A percentile compares a stretch with the other conserved stretches of the same genome.
Evolutionary conservation across 1,140 invertebrate genomes (phyloP).

Genomic region (Drosophila malerkotliana): DNA sequence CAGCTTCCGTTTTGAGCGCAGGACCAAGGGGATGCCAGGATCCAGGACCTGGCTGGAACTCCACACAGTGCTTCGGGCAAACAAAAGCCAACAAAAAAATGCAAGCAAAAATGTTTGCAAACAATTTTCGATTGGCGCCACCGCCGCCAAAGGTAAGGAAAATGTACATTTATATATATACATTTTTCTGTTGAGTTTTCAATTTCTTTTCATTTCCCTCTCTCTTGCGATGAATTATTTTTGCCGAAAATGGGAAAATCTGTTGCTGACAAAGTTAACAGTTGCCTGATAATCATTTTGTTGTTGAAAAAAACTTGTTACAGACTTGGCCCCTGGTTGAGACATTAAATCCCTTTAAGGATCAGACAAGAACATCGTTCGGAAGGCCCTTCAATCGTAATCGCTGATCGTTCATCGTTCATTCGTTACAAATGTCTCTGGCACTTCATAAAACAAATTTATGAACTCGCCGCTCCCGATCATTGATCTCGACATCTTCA

Average conservation of each 20-base stretch:
- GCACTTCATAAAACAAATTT: constrained; percentile 83
- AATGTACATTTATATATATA: constrained; percentile 13
- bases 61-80: constrained; percentile 16
- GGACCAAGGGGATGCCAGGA: constrained; percentile 9
- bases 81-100: constrained; percentile 42
- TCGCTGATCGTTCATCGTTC: constrained; percentile 58
- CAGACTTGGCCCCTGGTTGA: constrained; percentile 9
- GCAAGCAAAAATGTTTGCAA: constrained; percentile 74
- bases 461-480: constrained; percentile 74
- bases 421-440: constrained; percentile 81
- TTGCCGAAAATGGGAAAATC: constrained; percentile 67
- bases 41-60: constrained; percentile 14
- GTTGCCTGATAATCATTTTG: constrained; percentile 36
- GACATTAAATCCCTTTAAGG: constrained; percentile 21
- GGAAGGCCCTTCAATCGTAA: constrained; percentile 52
- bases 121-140: constrained; percentile 70
- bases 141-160: constrained; percentile 66
- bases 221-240: constrained; percentile 51
- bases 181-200: constrained; percentile 71
- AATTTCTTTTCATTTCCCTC: constrained; percentile 56
- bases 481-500: constrained; percentile 81
- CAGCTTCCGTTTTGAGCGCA: constrained; percentile 45
- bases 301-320: constrained; percentile 1
- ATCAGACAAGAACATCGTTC: background rate
- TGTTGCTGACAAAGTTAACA: constrained; percentile 73